A percentile compares a stretch with the other conserved stretches of the same genome.
These are phyloP conservation scores for Entomobrya proxima DNA, from an alignment of 2,888 invertebrate genomes.

Conservation along the genomic window DNA sequence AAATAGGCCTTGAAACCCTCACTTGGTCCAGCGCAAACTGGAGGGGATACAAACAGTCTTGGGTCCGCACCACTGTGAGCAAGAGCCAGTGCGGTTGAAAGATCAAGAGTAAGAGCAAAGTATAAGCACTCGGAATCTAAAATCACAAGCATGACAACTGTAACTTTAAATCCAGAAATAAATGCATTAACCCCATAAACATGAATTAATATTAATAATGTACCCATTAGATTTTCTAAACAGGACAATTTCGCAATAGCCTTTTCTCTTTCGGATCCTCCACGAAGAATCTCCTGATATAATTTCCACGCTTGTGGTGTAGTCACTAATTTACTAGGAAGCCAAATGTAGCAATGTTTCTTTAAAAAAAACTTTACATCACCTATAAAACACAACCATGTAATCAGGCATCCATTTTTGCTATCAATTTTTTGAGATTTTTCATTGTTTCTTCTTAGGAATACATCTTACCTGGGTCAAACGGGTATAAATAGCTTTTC, in stretches of 20 bases:
- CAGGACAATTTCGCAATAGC: constrained; percentile 60
- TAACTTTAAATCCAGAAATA: no score
- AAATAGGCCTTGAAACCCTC: constrained; percentile 49
- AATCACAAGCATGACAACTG: constrained; percentile 61
- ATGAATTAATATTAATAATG: neutral
- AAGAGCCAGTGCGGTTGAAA: constrained; percentile 86
- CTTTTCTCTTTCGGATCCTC: constrained; percentile 49
- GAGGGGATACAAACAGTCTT: constrained; percentile 85
- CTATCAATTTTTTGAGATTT: no score
- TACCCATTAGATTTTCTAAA: constrained; percentile 49
- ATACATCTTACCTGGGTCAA: constrained; percentile 67
- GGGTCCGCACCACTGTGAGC: constrained; percentile 86
- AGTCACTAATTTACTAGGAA: constrained; percentile 14
- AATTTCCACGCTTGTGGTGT: constrained; percentile 60
- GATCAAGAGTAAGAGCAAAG: constrained; percentile 88
- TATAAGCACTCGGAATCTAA: constrained; percentile 83
- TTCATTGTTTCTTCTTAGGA: neutral
- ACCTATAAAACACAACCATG: constrained; percentile 1
- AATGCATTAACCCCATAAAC: constrained; percentile 34
- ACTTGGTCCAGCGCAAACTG: constrained; percentile 14
- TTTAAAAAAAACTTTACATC: constrained; percentile 50
- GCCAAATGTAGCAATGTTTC: constrained; percentile 39
- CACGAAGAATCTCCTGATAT: constrained; percentile 54
- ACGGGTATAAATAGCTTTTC: constrained; percentile 48
- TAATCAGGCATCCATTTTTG: no score